Evolutionary conservation across 2,797 vertebrate genomes (phyloP).

Genomic region (Percopsis omiscomaycus): DNA sequence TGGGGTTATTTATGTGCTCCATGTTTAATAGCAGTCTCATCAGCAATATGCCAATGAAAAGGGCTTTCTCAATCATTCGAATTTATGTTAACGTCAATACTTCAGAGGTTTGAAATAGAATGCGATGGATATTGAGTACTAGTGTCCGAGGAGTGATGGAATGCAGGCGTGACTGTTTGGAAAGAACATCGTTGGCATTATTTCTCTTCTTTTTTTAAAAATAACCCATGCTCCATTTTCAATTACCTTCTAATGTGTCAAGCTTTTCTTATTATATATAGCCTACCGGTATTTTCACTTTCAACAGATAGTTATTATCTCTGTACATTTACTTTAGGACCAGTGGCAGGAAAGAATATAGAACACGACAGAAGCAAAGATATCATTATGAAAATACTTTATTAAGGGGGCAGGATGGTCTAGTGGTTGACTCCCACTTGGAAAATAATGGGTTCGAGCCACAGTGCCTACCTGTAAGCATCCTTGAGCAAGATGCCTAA

Average conservation of each 20-base stretch:
- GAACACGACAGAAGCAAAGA: too few species aligned
- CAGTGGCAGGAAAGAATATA: too few species aligned
- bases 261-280: not conserved
- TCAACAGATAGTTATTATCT: too few species aligned
- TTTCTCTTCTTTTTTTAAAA: constrained; percentile 17
- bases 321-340: too few species aligned
- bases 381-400: too few species aligned
- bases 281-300: too few species aligned
- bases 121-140: constrained; percentile 46
- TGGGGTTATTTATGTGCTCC: constrained; percentile 46
- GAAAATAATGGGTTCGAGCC: not conserved
- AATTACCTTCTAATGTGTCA: not conserved
- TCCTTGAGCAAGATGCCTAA: too few species aligned
- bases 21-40: constrained; percentile 25
- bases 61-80: constrained; percentile 52
- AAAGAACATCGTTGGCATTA: constrained; percentile 1
- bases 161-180: not conserved
- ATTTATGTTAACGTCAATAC: constrained; percentile 61
- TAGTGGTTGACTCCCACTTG: not conserved
- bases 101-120: constrained; percentile 35
- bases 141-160: constrained; percentile 25
- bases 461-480: not conserved
- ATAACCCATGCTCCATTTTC: constrained; percentile 3
- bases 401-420: not conserved
- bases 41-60: constrained; percentile 44